These are phyloP conservation scores for Trissoscelio sp. DNA, from an alignment of 2,888 invertebrate genomes.

Conservation along the genomic window DNA sequence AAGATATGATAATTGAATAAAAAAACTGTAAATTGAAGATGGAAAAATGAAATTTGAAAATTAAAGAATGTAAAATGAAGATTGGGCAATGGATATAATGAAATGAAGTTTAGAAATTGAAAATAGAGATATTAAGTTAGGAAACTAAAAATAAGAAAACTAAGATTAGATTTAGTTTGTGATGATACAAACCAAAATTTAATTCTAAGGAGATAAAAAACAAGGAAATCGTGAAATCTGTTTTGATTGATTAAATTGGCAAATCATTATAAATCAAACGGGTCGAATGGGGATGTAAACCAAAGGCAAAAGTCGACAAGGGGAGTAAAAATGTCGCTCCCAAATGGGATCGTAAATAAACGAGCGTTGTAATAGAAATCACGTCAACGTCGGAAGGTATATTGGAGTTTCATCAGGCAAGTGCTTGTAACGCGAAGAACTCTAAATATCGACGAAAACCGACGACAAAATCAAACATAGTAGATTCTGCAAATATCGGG, in stretches of 20 bases:
- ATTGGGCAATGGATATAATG: too few relatives aligned
- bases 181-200: too few relatives aligned
- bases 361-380: constrained; percentile 41
- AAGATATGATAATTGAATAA: too few relatives aligned
- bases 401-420: constrained; percentile 48
- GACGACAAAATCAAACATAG: constrained; percentile 63
- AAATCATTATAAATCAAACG: constrained; percentile 8
- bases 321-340: constrained; percentile 16
- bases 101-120: too few relatives aligned
- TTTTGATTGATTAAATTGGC: neutral
- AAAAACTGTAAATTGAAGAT: too few relatives aligned
- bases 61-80: too few relatives aligned
- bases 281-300: constrained; percentile 23
- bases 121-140: too few relatives aligned
- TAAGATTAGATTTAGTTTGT: too few relatives aligned
- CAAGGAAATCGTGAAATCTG: too few relatives aligned
- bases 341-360: constrained; percentile 40
- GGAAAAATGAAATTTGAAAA: too few relatives aligned
- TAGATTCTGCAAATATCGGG: constrained; percentile 55
- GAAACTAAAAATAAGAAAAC: too few relatives aligned
- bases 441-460: constrained; percentile 38
- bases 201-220: too few relatives aligned
- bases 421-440: constrained; percentile 37
- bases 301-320: neutral
- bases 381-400: constrained; percentile 34